Evolutionary conservation across 2,888 invertebrate genomes (phyloP), one percentile per base, ranked within the genome.

Genomic region (Thalpophila matura): DNA sequence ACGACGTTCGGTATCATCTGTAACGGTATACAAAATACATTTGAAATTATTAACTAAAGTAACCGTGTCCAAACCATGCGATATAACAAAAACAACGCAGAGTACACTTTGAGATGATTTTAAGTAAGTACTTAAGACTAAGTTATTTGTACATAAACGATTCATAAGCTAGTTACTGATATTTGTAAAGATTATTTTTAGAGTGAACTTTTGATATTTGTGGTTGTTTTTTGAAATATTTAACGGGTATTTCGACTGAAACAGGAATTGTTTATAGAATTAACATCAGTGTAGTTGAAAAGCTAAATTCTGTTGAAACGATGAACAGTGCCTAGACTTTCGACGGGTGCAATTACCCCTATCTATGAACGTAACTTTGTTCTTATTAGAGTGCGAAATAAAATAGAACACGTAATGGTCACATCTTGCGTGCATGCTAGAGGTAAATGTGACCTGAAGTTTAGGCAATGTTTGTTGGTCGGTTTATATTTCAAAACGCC

Each of bases 81-180:
- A 51, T 27, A 64, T 68, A 71, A 78, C 61, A 75, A 78, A 69
- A 75, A 78, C 61, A 65, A 72, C 71, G 71, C 69, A 59, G 62
- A 70, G 59, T 70, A 70, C 66, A 74, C 59, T 74, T 71, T 64
- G 62, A 74, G 69, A 79, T 74, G 75, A 59, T 66, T 73, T 72
- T 68, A 77, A 80, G 72, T 79, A 79, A 74, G 74, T 77, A 77
- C 80, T 79, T 80, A 80, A 67, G 60, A 66, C 80, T 79, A 79
- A 74, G 72, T 77, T 74, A 80, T 80, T 79, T 79, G 79, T 79
- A 79, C 79, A 79, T 64, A 77, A 77, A 72, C 74, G 71, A 77
- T 79, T 79, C 79, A 79, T 79, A 79, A 79, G 79, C 77, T 72
- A 74, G 74, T 72, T 79, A 79, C 67, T 70, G 76, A 72, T 78